phyloP scores from a whole-genome alignment of 2,888 invertebrate genomes.

The Lasioglossum villosulum region DNA sequence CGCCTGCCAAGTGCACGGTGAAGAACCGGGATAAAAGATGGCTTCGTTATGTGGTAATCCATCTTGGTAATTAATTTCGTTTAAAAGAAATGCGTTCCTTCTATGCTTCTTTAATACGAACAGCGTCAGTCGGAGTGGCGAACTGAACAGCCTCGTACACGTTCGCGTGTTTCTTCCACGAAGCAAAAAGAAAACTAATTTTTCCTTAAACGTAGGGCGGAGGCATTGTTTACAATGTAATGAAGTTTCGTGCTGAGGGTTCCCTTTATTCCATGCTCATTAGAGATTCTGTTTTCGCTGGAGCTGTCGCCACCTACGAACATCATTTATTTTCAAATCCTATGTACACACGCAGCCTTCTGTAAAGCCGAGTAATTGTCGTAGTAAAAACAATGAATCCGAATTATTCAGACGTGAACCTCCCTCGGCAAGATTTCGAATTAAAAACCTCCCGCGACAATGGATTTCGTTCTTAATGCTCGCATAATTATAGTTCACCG shows the following conservation, averaged over 20 bases:
- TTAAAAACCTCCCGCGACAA: background rate
- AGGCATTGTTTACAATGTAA: constrained; percentile 35
- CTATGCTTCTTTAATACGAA: background rate
- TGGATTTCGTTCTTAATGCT: background rate
- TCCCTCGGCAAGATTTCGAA: background rate
- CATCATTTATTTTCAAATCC: constrained; percentile 18
- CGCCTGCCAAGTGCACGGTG: background rate
- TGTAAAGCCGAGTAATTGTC: background rate
- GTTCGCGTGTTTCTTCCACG: background rate
- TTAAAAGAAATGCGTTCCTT: background rate
- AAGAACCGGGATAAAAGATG: background rate
- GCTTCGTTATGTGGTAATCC: background rate
- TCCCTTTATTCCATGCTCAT: constrained; percentile 23
- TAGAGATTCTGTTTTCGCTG: constrained; percentile 1
- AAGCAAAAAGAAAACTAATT: background rate
- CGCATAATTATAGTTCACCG: background rate
- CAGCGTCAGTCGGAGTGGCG: background rate
- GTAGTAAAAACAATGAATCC: background rate
- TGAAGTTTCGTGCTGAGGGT: constrained; percentile 26
- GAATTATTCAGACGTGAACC: background rate
- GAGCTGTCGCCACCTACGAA: background rate
- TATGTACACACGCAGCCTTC: background rate
- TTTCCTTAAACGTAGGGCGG: constrained; percentile 1
- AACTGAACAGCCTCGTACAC: background rate
- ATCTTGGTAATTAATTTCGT: background rate